These are phyloP conservation scores for Echinops telfairi DNA, from an alignment of 2,113 vertebrate genomes.

Conservation along the genomic window DNA sequence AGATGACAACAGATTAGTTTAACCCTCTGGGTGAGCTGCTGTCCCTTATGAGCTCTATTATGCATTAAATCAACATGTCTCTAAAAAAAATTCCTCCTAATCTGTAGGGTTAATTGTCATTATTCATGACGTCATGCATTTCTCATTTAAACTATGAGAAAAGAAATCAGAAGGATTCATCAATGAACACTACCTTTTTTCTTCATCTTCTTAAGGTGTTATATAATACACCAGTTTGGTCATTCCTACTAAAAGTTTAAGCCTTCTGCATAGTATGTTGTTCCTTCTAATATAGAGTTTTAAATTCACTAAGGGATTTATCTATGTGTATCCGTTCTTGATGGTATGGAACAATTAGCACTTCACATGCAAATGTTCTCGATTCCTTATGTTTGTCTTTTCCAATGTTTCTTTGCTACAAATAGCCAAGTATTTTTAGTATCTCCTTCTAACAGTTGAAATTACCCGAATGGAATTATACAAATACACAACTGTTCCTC, in stretches of 20 bases:
- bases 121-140: neutral
- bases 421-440: conserved; percentile 51
- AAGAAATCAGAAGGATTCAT: neutral
- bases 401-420: neutral
- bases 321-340: neutral
- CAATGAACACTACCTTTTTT: neutral
- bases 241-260: conserved; percentile 22
- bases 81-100: neutral
- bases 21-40: neutral
- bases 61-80: neutral
- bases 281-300: neutral
- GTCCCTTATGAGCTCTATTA: neutral
- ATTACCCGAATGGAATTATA: neutral
- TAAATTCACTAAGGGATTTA: neutral
- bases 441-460: conserved; percentile 41
- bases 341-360: neutral
- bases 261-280: neutral
- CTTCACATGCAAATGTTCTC: neutral
- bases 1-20: too few species aligned
- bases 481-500: neutral
- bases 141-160: neutral
- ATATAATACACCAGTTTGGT: neutral
- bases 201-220: neutral
- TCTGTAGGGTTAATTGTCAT: neutral
- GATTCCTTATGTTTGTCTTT: neutral